Evolutionary conservation across 2,113 vertebrate genomes (phyloP).

Genomic region (Tychaedon coryphoeus): DNA sequence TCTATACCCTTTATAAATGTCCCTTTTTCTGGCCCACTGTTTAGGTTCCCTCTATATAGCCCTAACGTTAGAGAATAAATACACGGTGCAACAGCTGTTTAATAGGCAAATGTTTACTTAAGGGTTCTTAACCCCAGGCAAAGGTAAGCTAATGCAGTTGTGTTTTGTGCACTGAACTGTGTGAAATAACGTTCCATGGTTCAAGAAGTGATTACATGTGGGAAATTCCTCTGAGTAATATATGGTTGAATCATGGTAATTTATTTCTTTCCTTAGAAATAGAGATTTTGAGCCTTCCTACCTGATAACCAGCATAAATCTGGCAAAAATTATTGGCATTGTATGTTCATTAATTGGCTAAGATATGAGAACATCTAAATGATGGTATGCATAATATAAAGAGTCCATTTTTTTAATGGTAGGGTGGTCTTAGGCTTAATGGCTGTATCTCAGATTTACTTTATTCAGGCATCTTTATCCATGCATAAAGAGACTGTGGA

Average conservation of each 20-base stretch:
- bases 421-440: not conserved
- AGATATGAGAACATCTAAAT: not conserved
- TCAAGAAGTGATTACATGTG: not conserved
- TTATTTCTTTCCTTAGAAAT: not conserved
- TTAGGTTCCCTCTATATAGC: not conserved
- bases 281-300: not conserved
- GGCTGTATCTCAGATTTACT: not conserved
- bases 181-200: not conserved
- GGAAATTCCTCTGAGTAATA: not conserved
- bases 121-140: not conserved
- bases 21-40: not conserved
- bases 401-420: not conserved
- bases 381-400: not conserved
- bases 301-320: not conserved
- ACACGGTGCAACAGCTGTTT: not conserved
- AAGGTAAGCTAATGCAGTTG: not conserved
- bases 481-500: not conserved
- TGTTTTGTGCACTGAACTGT: not conserved
- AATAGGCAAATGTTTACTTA: not conserved
- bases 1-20: not conserved
- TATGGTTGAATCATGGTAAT: not conserved
- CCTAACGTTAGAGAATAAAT: not conserved
- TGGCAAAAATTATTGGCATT: not conserved
- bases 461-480: not conserved
- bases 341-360: not conserved